phyloP scores from a whole-genome alignment of 2,113 vertebrate genomes.

The Galbula dea region DNA sequence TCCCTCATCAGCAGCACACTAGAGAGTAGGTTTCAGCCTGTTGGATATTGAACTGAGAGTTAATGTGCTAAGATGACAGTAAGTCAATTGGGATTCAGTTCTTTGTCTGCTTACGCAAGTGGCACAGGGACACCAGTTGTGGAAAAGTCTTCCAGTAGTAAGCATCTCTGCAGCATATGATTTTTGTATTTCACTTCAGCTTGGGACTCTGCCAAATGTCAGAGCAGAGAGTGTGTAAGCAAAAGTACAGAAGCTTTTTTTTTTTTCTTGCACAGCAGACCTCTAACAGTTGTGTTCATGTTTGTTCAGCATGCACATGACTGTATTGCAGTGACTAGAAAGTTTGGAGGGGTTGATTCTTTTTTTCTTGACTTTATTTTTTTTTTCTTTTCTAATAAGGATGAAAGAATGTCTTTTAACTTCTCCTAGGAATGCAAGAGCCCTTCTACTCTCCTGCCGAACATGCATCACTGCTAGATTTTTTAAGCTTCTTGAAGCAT shows the following conservation, averaged over 20 bases:
- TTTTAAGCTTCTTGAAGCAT: not conserved
- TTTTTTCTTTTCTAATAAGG: not conserved
- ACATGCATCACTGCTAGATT: not conserved
- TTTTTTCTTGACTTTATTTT: accelerated
- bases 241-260: not conserved
- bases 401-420: not conserved
- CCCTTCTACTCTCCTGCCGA: not conserved
- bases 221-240: slow-evolving; percentile 1
- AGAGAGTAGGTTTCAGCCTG: not conserved
- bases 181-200: not conserved
- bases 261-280: not conserved
- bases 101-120: accelerated
- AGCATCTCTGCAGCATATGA: accelerated
- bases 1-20: accelerated
- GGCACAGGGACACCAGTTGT: accelerated
- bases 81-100: not conserved
- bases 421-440: not conserved
- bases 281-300: not conserved
- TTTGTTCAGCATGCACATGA: not conserved
- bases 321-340: not conserved
- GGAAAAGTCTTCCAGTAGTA: accelerated
- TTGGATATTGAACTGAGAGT: not conserved
- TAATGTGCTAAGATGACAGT: accelerated
- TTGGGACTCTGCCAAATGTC: not conserved
- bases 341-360: too few relatives aligned